Percentiles rank a stretch among this genome's conserved stretches.
Conservation (phyloP, 2,113 vertebrate genomes). For the Sarotherodon lohbergeri region DNA sequence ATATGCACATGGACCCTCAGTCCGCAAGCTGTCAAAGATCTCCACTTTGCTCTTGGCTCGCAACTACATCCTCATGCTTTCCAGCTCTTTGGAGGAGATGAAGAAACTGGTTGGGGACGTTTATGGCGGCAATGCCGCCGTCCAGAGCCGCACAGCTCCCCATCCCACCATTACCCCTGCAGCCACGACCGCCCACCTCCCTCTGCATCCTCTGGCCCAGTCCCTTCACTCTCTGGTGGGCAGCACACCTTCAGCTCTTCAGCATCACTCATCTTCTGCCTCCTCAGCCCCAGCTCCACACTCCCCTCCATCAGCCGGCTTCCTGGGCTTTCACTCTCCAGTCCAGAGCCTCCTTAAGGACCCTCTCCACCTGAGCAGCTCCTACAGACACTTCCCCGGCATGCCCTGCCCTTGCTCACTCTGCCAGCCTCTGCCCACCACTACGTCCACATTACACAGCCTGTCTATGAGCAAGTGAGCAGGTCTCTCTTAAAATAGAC, state of each 20-base stretch:
- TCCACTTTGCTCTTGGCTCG: slow-evolving; percentile 78
- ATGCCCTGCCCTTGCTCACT: slow-evolving; percentile 75
- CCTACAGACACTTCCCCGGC: slow-evolving; percentile 75
- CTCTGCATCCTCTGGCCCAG: slow-evolving; percentile 70
- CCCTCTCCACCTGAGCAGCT: slow-evolving; percentile 61
- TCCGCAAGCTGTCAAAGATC: slow-evolving; percentile 83
- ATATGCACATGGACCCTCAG: slow-evolving; percentile 77
- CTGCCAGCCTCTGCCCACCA: slow-evolving; percentile 70
- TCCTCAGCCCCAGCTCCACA: slow-evolving; percentile 40
- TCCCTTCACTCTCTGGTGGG: slow-evolving; percentile 70
- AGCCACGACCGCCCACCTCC: slow-evolving; percentile 48
- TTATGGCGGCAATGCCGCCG: slow-evolving; percentile 61
- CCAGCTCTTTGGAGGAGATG: slow-evolving; percentile 81
- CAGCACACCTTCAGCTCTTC: slow-evolving; percentile 36
- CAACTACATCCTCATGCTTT: slow-evolving; percentile 83
- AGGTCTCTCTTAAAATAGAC: not conserved
- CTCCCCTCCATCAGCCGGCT: slow-evolving; percentile 63
- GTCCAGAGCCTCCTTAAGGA: slow-evolving; percentile 70
- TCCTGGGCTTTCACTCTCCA: slow-evolving; percentile 66
- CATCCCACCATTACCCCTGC: slow-evolving; percentile 27
- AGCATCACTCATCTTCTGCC: slow-evolving; percentile 31
- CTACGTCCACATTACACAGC: slow-evolving; percentile 68
- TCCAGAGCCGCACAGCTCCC: slow-evolving; percentile 47
- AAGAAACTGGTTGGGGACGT: slow-evolving; percentile 78
- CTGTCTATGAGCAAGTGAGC: slow-evolving; percentile 73